Evolutionary conservation across 2,888 invertebrate species (phyloP), one percentile per base, ranked within the genome.

Genomic region (Hydropsyche betteni): DNA sequence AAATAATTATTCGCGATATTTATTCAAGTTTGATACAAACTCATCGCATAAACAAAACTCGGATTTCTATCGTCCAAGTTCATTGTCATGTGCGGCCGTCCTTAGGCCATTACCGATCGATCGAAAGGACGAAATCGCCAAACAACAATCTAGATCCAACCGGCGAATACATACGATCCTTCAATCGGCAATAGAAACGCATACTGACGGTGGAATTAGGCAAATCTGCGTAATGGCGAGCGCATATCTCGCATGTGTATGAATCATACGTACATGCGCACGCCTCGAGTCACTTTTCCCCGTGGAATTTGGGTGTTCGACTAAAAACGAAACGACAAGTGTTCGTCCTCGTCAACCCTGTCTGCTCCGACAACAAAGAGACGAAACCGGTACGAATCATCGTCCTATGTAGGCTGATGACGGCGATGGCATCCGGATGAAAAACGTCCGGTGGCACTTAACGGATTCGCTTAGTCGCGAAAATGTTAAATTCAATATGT

Each of bases 241-340:
- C 44, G 44, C 44, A 6, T 24, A 24, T 24, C 24, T 24, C 24
- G 24, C 12, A 33, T 64, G 33, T 12, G 64, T 36, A 64, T 64
- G 64, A 64, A 36, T 64, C 64, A 64, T 36, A n/a, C 34, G 64
- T 24, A 10, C 44, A 44, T 44, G 10, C 44, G 44, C 10, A 10
- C 6, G 44, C 44, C 64, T 12, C 10, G 34, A 24, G 58, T 72
- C 72, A 72, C 72, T 72, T 72, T 72, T 72, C 61, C 72, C 36
- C 34, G 61, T 16, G 72, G 72, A 61, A 72, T 72, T 72, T 72
- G 61, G 72, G 72, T 72, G 72, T 72, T 61, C 72, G 72, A 58
- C 64, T 36, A 55, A 44, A 44, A 64, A 64, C 64, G 64, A 64
- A 64, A 64, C 64, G 64, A 64, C 64, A 64, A 64, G 64, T 64